Conservation (phyloP, 2,113 vertebrate genomes). For the Pedionomus torquatus region DNA sequence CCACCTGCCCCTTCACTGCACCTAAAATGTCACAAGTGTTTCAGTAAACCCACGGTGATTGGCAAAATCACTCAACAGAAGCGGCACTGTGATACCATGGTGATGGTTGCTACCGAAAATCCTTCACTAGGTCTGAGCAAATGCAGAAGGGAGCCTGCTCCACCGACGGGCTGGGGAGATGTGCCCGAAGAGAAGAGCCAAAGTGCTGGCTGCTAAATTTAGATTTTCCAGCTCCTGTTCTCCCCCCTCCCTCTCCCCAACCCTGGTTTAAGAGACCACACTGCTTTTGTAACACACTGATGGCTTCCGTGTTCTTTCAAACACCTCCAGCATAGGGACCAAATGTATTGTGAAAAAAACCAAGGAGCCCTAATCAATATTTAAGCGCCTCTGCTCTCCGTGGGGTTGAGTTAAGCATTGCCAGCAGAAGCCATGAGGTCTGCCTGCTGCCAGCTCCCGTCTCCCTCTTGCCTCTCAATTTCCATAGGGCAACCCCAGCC, state of each 20-base stretch:
- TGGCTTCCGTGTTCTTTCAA: background rate
- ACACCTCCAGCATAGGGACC: background rate
- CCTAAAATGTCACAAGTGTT: slow-evolving; percentile 44
- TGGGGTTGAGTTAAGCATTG: background rate
- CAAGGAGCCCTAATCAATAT: background rate
- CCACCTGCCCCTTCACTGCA: slow-evolving; percentile 38
- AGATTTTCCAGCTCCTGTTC: slow-evolving; percentile 28
- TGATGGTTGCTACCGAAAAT: slow-evolving; percentile 65
- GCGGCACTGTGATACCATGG: slow-evolving; percentile 43
- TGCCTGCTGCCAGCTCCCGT: background rate
- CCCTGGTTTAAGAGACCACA: background rate
- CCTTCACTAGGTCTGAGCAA: slow-evolving; percentile 2
- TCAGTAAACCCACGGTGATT: background rate
- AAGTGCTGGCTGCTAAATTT: slow-evolving; percentile 14
- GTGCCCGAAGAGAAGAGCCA: background rate
- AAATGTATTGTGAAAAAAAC: background rate
- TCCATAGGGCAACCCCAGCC: background rate
- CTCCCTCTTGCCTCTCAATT: background rate
- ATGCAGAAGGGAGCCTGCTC: background rate
- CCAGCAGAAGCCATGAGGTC: background rate
- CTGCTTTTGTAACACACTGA: background rate
- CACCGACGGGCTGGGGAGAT: background rate
- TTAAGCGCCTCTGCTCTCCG: background rate
- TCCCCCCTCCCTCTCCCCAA: background rate
- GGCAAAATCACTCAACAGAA: slow-evolving; percentile 20